These are phyloP conservation scores for Trichacis sp. DNA, from an alignment of 2,888 invertebrate species.

Conservation along the genomic window DNA sequence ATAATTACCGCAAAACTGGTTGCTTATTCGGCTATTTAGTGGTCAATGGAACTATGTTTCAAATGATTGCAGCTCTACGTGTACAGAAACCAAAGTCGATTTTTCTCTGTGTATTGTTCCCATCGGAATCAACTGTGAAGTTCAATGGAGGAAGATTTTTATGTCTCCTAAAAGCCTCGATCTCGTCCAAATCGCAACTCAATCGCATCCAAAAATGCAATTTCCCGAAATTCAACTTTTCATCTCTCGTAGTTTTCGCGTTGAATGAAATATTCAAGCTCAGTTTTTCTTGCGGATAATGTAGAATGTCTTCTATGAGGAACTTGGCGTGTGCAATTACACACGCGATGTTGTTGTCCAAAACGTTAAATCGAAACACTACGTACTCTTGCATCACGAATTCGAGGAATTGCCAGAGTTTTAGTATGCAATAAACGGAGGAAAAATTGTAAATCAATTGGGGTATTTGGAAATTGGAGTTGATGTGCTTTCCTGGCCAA, in stretches of 20 bases:
- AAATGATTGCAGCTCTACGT: too few relatives aligned
- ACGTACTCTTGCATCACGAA: conserved; percentile 46
- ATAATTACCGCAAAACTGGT: too few relatives aligned
- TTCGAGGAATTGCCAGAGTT: conserved; percentile 52
- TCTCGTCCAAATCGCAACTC: conserved; percentile 53
- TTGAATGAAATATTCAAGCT: conserved; percentile 53
- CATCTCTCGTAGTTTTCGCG: conserved; percentile 42
- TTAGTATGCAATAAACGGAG: conserved; percentile 52
- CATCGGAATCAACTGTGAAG: neutral
- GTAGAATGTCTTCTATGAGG: conserved; percentile 54
- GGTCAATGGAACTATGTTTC: too few relatives aligned
- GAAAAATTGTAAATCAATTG: conserved; percentile 56
- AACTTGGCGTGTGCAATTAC: conserved; percentile 51
- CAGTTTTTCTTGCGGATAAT: conserved; percentile 60
- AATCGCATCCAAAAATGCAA: conserved; percentile 58
- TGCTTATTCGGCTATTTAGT: too few relatives aligned
- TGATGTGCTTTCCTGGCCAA: conserved; percentile 49
- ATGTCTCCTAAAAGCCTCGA: conserved; percentile 48
- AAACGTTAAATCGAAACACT: conserved; percentile 49
- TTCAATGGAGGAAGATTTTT: neutral
- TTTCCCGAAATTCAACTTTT: conserved; percentile 51
- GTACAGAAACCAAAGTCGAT: too few relatives aligned
- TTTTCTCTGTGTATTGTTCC: too few relatives aligned
- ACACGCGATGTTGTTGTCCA: conserved; percentile 37
- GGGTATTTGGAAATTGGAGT: conserved; percentile 51